Base-by-base conservation (phyloP, 2,888 invertebrate genomes). In the Thecocarcelia acutangulata region DNA sequence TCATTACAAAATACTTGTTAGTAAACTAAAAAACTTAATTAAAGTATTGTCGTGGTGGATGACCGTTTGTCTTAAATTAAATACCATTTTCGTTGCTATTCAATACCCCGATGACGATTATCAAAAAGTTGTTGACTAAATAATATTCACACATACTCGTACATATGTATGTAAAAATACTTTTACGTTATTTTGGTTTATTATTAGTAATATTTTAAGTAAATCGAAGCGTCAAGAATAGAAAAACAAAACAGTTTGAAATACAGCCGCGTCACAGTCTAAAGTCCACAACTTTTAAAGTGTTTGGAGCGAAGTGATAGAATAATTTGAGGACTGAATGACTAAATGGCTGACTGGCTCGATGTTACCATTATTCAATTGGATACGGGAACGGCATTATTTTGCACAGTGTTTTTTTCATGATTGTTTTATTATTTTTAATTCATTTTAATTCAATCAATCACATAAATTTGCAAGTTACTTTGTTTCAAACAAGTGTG, bases 251-350 rank as follows among this genome's bases (percentile, higher is more conserved):
- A 6, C 13, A 21, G 24, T 58, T 56, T 64, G 13, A n/a, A 11
- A 46, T 11, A 13, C 40, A 13, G 56, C 50, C 42, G 72, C 81
- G 81, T 81, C 81, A 81, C 63, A 77, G 37, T 74, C 42, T 69
- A 77, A 81, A 81, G 81, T 77, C 69, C 80, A 80, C 21, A 8
- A 59, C 42, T 68, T 59, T 33, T 59, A 21, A 33, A 77, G 44
- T 61, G 68, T 54, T 50, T 68, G 59, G 33, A 50, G 59, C n/a
- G 48, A 12, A 68, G 40, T 17, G 46, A 24, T 44, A 37, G 24
- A 21, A n/a, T 64, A 54, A 56, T 24, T 19, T 56, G 69, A 69
- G 40, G 42, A 17, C 42, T 28, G 44, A 44, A 5, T 24, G 24
- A 24, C 24, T n/a, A n/a, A n/a, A n/a, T n/a, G n/a, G n/a, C 52